phyloP scores from a whole-genome alignment of 30 jellyfish, hydroid and myxozoan species.

The Turritopsis rubra region DNA sequence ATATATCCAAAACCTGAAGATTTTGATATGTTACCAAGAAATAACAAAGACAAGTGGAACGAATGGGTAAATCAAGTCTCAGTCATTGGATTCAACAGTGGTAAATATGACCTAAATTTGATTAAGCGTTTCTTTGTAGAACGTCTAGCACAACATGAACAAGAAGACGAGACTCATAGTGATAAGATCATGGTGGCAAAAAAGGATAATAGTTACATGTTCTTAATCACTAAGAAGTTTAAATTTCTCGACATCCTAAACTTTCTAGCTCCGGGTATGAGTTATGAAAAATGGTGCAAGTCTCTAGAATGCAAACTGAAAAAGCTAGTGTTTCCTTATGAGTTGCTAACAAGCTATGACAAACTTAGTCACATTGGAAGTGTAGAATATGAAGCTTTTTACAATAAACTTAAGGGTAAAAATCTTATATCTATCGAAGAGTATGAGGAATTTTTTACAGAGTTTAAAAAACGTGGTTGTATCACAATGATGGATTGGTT shows the following conservation, averaged over 20 bases:
- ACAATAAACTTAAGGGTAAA: neutral
- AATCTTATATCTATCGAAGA: neutral
- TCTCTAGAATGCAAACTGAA: neutral
- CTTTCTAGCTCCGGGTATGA: conserved; percentile 15
- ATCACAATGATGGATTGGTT: conserved; percentile 21
- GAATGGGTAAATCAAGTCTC: conserved; percentile 9
- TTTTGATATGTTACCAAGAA: conserved; percentile 9
- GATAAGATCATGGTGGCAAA: conserved; percentile 19
- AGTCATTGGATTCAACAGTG: conserved; percentile 13
- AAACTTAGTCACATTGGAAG: conserved; percentile 12
- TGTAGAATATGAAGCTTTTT: neutral
- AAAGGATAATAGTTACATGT: conserved; percentile 21
- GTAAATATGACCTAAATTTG: neutral
- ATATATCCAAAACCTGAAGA: neutral
- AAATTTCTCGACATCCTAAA: conserved; percentile 21
- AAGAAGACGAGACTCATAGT: no score
- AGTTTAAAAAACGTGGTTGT: neutral
- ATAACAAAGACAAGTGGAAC: neutral
- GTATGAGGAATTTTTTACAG: neutral
- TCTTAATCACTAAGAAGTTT: neutral
- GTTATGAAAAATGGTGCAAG: conserved; percentile 20
- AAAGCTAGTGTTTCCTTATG: conserved; percentile 26
- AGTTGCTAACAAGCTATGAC: conserved; percentile 12
- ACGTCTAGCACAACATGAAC: neutral
- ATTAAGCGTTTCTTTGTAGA: neutral